phyloP scores from a whole-genome alignment of 2,113 vertebrate species.

The Cyrtonyx montezumae region DNA sequence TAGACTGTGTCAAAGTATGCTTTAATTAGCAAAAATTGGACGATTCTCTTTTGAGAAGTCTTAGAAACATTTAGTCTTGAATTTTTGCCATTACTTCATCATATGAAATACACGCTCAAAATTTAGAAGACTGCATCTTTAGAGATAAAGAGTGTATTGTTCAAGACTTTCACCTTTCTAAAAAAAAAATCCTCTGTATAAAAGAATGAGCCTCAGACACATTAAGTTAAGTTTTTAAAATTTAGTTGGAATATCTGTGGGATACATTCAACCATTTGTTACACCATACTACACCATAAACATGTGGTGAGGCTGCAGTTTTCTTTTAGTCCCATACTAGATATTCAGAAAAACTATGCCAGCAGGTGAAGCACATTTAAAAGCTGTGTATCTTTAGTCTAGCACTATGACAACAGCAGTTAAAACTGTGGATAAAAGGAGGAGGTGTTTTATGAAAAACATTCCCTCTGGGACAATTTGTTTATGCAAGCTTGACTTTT shows the following conservation, averaged over 20 bases:
- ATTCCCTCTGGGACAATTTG: background rate
- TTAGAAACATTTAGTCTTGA: background rate
- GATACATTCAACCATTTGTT: background rate
- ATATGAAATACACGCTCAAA: background rate
- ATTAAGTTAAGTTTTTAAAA: background rate
- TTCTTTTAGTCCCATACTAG: background rate
- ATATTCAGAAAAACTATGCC: background rate
- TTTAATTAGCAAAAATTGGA: background rate
- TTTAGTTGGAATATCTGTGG: background rate
- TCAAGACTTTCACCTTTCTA: background rate
- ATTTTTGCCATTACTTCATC: background rate
- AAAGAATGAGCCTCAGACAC: background rate
- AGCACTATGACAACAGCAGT: background rate
- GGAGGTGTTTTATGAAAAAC: background rate
- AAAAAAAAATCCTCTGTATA: background rate
- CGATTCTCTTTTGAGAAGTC: background rate
- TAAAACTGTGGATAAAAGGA: background rate
- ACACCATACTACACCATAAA: background rate
- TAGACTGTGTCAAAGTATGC: background rate
- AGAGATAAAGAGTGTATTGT: background rate
- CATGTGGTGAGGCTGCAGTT: rapidly evolving
- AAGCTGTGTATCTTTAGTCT: background rate
- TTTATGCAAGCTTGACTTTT: background rate
- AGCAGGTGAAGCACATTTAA: background rate
- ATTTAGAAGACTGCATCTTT: background rate